A percentile compares a stretch with the other conserved stretches of the same genome.
Evolutionary conservation across 2,797 vertebrate genomes (phyloP).

Genomic region (Gymnoscopelus braueri): DNA sequence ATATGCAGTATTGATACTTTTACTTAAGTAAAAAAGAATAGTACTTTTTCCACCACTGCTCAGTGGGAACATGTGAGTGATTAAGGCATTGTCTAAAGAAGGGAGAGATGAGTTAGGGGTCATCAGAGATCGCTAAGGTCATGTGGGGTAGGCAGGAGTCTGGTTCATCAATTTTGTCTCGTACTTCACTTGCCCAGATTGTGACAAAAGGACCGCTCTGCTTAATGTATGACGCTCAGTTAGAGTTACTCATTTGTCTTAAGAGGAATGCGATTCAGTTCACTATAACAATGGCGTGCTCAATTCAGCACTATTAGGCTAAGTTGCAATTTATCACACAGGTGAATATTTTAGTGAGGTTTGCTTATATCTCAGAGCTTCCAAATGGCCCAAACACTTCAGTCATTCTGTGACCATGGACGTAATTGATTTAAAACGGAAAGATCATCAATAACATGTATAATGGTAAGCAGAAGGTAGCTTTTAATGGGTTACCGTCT

Average conservation of each 20-base stretch:
- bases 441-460: slow-evolving; percentile 42
- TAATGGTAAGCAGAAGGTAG: slow-evolving; percentile 27
- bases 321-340: slow-evolving; percentile 61
- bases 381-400: slow-evolving; percentile 34
- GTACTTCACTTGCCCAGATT: slow-evolving; percentile 42
- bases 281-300: slow-evolving; percentile 50
- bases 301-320: slow-evolving; percentile 42
- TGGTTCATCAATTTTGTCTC: slow-evolving; percentile 73
- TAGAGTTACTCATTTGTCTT: slow-evolving; percentile 35
- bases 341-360: slow-evolving; percentile 32
- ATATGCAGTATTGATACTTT: no score
- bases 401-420: slow-evolving; percentile 30
- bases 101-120: slow-evolving; percentile 63
- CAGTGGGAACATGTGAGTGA: slow-evolving; percentile 67
- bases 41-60: no score
- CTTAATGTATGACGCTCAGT: slow-evolving; percentile 59
- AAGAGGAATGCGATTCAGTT: slow-evolving; percentile 11
- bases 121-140: slow-evolving; percentile 71
- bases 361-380: slow-evolving; percentile 26
- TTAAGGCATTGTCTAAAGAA: slow-evolving; percentile 65
- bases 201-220: slow-evolving; percentile 52
- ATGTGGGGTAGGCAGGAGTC: slow-evolving; percentile 52
- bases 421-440: slow-evolving; percentile 51
- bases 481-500: slow-evolving; percentile 25
- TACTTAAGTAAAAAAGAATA: no score